These are phyloP conservation scores for Teinopalpus imperialis DNA, from an alignment of 2,888 invertebrate genomes.

Conservation along the genomic window DNA sequence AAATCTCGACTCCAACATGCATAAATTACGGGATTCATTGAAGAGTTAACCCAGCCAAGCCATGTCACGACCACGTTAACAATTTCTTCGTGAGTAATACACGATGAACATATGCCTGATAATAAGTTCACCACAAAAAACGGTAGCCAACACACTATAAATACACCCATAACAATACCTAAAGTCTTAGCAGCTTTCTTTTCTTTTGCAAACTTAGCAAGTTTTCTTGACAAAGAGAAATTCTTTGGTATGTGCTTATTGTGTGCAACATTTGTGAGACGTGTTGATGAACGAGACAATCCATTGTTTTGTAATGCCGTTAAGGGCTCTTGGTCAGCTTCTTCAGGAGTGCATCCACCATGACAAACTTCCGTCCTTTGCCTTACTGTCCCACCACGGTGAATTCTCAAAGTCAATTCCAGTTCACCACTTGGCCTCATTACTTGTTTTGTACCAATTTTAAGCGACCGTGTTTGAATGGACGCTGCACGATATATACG, in stretches of 20 bases:
- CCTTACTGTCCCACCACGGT: conserved; percentile 92
- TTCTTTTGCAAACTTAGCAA: conserved; percentile 97
- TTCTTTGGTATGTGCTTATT: conserved; percentile 89
- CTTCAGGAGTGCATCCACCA: conserved; percentile 85
- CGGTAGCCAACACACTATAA: conserved; percentile 98
- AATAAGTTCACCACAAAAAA: conserved; percentile 97
- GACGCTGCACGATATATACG: conserved; percentile 97
- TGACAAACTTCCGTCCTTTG: conserved; percentile 79
- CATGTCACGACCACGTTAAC: conserved; percentile 95
- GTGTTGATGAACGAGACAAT: conserved; percentile 85
- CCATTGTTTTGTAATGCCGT: conserved; percentile 91
- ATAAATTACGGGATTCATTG: conserved; percentile 98
- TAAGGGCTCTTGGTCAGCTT: conserved; percentile 86
- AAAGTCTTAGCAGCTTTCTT: conserved; percentile 98
- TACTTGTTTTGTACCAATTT: conserved; percentile 95
- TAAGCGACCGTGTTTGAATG: conserved; percentile 94
- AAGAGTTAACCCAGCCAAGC: conserved; percentile 97
- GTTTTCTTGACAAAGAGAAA: conserved; percentile 94
- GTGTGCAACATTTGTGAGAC: conserved; percentile 83
- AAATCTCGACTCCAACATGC: conserved; percentile 99
- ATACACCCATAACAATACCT: conserved; percentile 98
- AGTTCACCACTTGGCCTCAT: conserved; percentile 92
- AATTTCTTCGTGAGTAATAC: conserved; percentile 93
- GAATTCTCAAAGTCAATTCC: conserved; percentile 94
- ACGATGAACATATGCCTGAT: conserved; percentile 93